phyloP scores from a whole-genome alignment of 2,113 vertebrate genomes.

The Cettia cetti region DNA sequence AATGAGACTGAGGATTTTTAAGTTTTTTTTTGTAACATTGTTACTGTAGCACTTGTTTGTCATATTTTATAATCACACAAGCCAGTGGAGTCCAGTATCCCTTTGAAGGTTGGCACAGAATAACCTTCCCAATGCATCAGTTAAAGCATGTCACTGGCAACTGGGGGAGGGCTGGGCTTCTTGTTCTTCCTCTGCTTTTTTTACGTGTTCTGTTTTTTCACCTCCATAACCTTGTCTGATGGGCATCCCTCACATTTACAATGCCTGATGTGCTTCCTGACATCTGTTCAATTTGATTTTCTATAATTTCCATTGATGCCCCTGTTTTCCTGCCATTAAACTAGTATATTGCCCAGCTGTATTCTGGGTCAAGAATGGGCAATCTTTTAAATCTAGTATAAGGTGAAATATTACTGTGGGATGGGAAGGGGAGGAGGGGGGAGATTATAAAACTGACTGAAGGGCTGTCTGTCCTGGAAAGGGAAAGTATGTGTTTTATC shows the following conservation, averaged over 20 bases:
- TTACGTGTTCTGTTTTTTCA: conserved; percentile 41
- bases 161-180: not conserved
- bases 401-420: conserved; percentile 60
- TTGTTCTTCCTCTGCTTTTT: conserved; percentile 9
- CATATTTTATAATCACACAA: not conserved
- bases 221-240: conserved; percentile 56
- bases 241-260: conserved; percentile 61
- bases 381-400: conserved; percentile 65
- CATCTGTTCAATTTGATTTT: conserved; percentile 69
- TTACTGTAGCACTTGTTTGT: not conserved
- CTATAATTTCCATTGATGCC: conserved; percentile 66
- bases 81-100: not conserved
- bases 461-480: conserved; percentile 1
- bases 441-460: conserved; percentile 43
- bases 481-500: not conserved
- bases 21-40: not conserved
- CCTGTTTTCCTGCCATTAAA: conserved; percentile 64
- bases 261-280: conserved; percentile 60
- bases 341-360: conserved; percentile 57
- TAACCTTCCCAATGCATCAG: not conserved
- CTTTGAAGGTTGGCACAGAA: not conserved
- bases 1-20: rapidly evolving
- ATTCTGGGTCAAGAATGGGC: conserved; percentile 63
- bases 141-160: not conserved
- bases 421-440: conserved; percentile 20